These are phyloP conservation scores for Percina caprodes DNA, from an alignment of 2,113 vertebrate genomes.

Conservation along the genomic window DNA sequence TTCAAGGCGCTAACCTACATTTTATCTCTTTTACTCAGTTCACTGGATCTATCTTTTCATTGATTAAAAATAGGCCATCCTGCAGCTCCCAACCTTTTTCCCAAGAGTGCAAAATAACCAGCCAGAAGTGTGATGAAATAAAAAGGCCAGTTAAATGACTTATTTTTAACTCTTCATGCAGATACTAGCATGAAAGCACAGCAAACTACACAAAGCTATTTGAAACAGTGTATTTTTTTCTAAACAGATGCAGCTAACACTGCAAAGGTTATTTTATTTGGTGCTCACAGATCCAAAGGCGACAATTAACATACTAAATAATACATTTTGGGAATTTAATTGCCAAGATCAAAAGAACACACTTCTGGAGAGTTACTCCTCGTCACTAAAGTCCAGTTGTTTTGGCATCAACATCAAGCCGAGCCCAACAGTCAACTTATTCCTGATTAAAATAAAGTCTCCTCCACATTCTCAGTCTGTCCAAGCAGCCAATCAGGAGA, in stretches of 20 bases:
- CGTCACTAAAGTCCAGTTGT: conserved; percentile 47
- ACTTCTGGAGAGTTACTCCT: background rate
- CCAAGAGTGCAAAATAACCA: conserved; percentile 45
- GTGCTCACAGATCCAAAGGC: background rate
- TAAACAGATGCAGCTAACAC: background rate
- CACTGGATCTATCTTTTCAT: conserved; percentile 52
- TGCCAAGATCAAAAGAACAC: conserved; percentile 24
- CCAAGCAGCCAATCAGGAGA: conserved; percentile 52
- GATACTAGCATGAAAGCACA: background rate
- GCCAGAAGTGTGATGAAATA: conserved; percentile 17
- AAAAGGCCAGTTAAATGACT: conserved; percentile 25
- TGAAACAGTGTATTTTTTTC: background rate
- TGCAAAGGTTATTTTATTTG: background rate
- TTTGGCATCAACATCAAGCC: conserved; percentile 40
- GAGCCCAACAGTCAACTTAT: conserved; percentile 25
- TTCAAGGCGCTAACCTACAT: conserved; percentile 58
- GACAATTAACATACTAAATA: background rate
- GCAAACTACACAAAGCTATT: background rate
- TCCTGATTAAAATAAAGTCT: conserved; percentile 64
- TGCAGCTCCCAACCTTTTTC: conserved; percentile 45
- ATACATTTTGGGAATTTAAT: background rate
- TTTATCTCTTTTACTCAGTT: conserved; percentile 21
- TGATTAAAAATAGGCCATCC: conserved; percentile 69
- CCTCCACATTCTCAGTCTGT: conserved; percentile 34
- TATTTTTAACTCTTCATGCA: conserved; percentile 29